Evolutionary conservation across 2,888 invertebrate species (phyloP).

Genomic region (Rotaria sp.): DNA sequence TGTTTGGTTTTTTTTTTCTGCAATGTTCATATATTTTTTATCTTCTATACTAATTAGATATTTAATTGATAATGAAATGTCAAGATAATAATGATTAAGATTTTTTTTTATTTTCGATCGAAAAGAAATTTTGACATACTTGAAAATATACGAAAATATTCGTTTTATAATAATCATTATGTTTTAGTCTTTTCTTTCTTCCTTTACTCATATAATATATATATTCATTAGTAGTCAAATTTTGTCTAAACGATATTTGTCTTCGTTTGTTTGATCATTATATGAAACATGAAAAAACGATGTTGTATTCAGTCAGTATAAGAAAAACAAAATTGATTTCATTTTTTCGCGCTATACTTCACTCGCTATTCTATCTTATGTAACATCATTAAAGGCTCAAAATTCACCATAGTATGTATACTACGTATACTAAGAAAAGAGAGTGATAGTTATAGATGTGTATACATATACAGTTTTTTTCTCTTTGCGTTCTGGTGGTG

Average conservation of each 20-base stretch:
- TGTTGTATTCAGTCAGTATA: neutral
- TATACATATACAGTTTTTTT: too few species aligned
- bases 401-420: neutral
- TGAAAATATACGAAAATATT: too few species aligned
- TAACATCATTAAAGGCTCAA: neutral
- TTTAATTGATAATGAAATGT: neutral
- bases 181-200: too few species aligned
- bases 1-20: too few species aligned
- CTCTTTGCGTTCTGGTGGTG: neutral
- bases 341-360: neutral
- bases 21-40: neutral
- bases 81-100: neutral
- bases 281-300: neutral
- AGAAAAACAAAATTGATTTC: neutral
- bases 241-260: neutral
- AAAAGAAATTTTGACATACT: too few species aligned
- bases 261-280: neutral
- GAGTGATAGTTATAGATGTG: too few species aligned
- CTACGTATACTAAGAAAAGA: too few species aligned
- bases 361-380: neutral
- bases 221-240: neutral
- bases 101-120: too few species aligned
- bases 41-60: neutral
- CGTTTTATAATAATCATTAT: too few species aligned
- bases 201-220: too few species aligned